Base-by-base conservation (phyloP, 1,140 invertebrate genomes). In the Drosophila bifasciata region DNA sequence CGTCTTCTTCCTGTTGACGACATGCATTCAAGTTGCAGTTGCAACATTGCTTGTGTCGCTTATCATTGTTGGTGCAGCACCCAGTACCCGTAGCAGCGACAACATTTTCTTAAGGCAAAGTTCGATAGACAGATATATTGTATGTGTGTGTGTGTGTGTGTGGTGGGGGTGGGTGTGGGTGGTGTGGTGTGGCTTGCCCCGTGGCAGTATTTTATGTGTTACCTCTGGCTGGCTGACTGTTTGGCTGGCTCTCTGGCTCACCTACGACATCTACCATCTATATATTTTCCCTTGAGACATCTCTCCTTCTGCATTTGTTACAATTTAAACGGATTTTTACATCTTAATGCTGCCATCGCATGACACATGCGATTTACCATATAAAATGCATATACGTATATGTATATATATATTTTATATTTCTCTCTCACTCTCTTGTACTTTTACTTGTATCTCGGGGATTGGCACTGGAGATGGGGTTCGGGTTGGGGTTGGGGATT, bases 281-380 rank as follows among this genome's bases (percentile, higher is more conserved):
- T 43, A 17, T 43, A 8, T 25, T 48, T 21, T 61, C 46, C 17
- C 5, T 59, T 25, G 32, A 13, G 13, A 6, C 7, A 43, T 16
- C 5, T 60, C 15, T 9, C 17, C 32, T 71, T 39, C 60, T 63
- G 69, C 60, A 74, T 74, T 74, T 74, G 71, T 75, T 75, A 75
- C 72, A 75, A 75, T 85, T 81, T 76, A 85, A 85, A 81, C 75
- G 83, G 74, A 85, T 74, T 85, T 81, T 85, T 74, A 72, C 75
- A 66, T 60, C 55, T 57, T 52, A 67, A 74, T 74, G 70, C 71
- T 53, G 69, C 56, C 69, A 61, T 71, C 46, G 69, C 68, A 64
- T 74, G 60, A 66, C 61, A 74, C 72, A 75, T 75, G 72, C 70
- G 72, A 75, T 69, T 69, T 69, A 69, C 43, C 66, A 69, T 69